Conservation (phyloP, 2,888 invertebrate genomes). For the Drosophila merina region DNA sequence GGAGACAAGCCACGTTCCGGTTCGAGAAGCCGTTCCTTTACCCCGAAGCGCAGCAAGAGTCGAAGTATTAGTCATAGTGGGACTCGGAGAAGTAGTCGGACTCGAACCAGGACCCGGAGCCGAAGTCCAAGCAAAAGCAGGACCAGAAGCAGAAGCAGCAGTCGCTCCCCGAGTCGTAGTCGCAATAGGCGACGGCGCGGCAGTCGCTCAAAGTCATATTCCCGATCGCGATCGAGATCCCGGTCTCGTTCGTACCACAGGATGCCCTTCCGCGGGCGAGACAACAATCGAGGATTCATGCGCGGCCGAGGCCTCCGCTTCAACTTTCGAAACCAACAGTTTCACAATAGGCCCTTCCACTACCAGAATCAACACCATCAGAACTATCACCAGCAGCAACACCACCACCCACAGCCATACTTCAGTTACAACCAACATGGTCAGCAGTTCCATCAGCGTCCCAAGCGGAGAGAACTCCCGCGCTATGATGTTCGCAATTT, state of each 20-base stretch:
- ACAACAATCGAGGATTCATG: constrained; percentile 31
- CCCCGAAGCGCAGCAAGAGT: constrained; percentile 24
- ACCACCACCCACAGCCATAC: constrained; percentile 38
- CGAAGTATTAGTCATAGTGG: constrained; percentile 23
- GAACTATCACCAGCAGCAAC: constrained; percentile 36
- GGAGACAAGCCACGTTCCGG: constrained; percentile 85
- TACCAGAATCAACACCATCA: constrained; percentile 33
- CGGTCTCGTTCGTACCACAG: constrained; percentile 54
- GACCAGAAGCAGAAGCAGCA: constrained; percentile 26
- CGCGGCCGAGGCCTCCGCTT: constrained; percentile 54
- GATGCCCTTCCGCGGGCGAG: constrained; percentile 41
- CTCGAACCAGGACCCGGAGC: constrained; percentile 46
- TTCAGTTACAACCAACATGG: constrained; percentile 35
- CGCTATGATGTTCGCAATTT: constrained; percentile 93
- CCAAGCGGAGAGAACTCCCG: constrained; percentile 91
- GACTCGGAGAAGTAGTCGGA: constrained; percentile 6
- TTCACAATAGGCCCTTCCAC: constrained; percentile 47
- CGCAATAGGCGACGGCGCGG: constrained; percentile 55
- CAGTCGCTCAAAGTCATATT: constrained; percentile 65
- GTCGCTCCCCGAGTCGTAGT: constrained; percentile 29
- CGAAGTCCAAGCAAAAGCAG: constrained; percentile 24
- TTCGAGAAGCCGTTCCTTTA: constrained; percentile 49
- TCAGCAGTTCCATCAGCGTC: constrained; percentile 57
- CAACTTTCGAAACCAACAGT: constrained; percentile 55
- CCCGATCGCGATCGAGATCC: constrained; percentile 35